Conservation (phyloP, 2,797 vertebrate species). For the Anableps anableps region DNA sequence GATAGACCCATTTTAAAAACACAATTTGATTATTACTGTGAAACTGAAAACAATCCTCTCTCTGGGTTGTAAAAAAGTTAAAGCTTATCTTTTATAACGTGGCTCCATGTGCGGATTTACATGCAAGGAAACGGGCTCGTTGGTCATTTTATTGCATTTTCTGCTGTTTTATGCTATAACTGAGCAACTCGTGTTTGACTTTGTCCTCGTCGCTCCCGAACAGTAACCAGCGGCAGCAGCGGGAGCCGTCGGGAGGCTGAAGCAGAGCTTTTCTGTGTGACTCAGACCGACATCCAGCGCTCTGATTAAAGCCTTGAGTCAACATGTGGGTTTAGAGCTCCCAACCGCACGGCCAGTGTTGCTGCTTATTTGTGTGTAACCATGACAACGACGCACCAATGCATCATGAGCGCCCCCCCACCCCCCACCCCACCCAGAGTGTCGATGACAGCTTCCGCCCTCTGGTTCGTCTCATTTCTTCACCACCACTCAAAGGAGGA, state of each 20-base stretch:
- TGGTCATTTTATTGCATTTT: constrained; percentile 23
- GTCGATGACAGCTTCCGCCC: constrained; percentile 32
- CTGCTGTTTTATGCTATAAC: constrained; percentile 2
- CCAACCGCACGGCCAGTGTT: constrained; percentile 30
- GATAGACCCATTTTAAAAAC: too few relatives aligned
- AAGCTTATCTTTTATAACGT: not conserved
- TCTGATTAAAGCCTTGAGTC: constrained; percentile 33
- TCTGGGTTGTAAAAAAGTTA: not conserved
- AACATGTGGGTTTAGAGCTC: constrained; percentile 32
- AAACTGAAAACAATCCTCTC: not conserved
- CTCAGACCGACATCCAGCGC: constrained; percentile 4
- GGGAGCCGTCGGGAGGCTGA: constrained; percentile 10
- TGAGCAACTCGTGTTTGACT: constrained; percentile 11
- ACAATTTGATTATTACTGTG: not conserved
- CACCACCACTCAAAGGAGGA: constrained; percentile 8
- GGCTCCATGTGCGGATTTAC: not conserved
- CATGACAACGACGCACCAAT: constrained; percentile 31
- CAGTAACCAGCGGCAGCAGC: constrained; percentile 4
- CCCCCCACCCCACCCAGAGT: constrained; percentile 5
- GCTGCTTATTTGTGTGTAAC: constrained; percentile 45
- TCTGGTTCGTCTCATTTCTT: constrained; percentile 21
- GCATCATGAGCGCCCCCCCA: constrained; percentile 15
- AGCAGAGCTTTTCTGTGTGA: constrained; percentile 2
- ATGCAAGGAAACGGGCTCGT: not conserved
- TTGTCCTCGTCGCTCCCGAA: constrained; percentile 16